Evolutionary conservation across 2,888 invertebrate genomes (phyloP).

Genomic region (Endotricha flammealis): DNA sequence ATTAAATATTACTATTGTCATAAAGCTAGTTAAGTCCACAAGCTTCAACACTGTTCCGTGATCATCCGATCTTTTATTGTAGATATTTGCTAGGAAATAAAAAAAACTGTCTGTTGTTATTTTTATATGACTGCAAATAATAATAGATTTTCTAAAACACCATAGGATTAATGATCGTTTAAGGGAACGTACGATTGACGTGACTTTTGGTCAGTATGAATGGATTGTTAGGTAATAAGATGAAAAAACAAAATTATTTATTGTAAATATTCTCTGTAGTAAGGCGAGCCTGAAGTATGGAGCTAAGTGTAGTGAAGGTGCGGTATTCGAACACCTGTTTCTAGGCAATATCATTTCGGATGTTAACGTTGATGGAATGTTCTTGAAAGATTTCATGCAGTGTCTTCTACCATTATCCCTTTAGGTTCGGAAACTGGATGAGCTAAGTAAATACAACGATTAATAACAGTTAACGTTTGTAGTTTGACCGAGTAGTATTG

Average conservation of each 20-base stretch:
- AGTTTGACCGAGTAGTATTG: conserved; percentile 30
- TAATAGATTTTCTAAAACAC: conserved; percentile 73
- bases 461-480: conserved; percentile 35
- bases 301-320: conserved; percentile 19
- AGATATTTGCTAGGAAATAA: conserved; percentile 68
- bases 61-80: conserved; percentile 61
- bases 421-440: conserved; percentile 41
- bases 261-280: conserved; percentile 31
- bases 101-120: conserved; percentile 70
- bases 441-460: conserved; percentile 69
- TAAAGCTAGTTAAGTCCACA: conserved; percentile 57
- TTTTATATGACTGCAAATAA: conserved; percentile 75
- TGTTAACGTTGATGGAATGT: background rate
- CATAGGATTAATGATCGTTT: conserved; percentile 49
- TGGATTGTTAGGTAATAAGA: conserved; percentile 27
- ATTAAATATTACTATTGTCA: conserved; percentile 56
- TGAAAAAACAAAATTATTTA: conserved; percentile 15
- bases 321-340: conserved; percentile 5
- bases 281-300: conserved; percentile 22
- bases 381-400: conserved; percentile 2
- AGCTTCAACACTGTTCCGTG: conserved; percentile 61
- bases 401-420: background rate
- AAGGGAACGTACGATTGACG: conserved; percentile 28
- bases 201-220: conserved; percentile 28
- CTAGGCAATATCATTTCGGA: conserved; percentile 1